Evolutionary conservation across 2,888 invertebrate genomes (phyloP), one percentile per base, ranked within the genome.

Genomic region (Arrhopalites spinosus): DNA sequence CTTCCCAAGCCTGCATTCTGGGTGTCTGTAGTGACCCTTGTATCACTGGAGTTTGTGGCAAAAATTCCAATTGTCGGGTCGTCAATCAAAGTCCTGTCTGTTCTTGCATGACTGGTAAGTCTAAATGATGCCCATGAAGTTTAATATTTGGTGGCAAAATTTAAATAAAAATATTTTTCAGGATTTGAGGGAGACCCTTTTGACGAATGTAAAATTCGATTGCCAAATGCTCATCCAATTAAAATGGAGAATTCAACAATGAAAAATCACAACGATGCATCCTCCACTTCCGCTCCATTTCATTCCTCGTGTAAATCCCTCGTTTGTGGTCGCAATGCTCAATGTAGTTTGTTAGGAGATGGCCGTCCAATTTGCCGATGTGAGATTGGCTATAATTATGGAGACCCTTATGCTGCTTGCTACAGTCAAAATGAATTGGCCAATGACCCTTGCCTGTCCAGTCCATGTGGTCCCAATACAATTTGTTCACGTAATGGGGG

Each of bases 31-130:
- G 27, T 25, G 43, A 74, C 23, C 68, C 68, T n/a, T 74, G 74
- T 25, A 67, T 67, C 17, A 53, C 67, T 11, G 74, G 68, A n/a
- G 68, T 74, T 1, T 74, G 74, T 68, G 74, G 74, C 3, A 67
- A 75, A 36, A 81, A 83, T 77, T 84, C 84, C 20, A 82, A 81
- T 27, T 85, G 84, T 67, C 82, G 81, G 43, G 81, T 83, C 2
- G 76, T 80, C 27, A 81, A 84, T 74, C 84, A 84, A 76, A 78
- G 82, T 17, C 83, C 84, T 13, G 74, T 74, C 3, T 74, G 74
- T 53, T 67, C 66, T 45, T 74, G 74, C 36, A 36, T 23, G 13
- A 36, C 68, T 47, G 74, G 74, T 30, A 5, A 2, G 59, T 7
- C 7, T 23, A 59, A 23, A 23, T 59, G 20, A 23, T 23, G 1